Percentiles rank a stretch among this genome's conserved stretches.
Evolutionary conservation across 2,113 vertebrate species (phyloP).

Genomic region (Ptychochromis oligacanthus): DNA sequence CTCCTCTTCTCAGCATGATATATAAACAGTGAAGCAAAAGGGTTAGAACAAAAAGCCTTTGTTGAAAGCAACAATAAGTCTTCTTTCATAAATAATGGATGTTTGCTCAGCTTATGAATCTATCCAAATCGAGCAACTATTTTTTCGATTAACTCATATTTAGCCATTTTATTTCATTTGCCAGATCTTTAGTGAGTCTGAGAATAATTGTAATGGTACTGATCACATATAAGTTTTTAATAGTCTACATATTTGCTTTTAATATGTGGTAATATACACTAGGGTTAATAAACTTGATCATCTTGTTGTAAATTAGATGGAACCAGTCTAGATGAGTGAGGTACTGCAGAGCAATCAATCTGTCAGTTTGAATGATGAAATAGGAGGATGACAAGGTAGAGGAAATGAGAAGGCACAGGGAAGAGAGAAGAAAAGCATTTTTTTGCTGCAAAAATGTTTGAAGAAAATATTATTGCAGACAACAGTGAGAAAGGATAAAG

Average conservation of each 20-base stretch:
- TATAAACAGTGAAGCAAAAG: slow-evolving; percentile 24
- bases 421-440: background rate
- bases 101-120: slow-evolving; percentile 6
- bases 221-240: slow-evolving; percentile 17
- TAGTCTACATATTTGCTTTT: slow-evolving; percentile 4
- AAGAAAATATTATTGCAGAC: slow-evolving; percentile 18
- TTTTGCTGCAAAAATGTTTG: slow-evolving; percentile 1
- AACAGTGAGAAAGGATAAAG: slow-evolving; percentile 10
- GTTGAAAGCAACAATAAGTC: background rate
- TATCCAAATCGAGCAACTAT: slow-evolving; percentile 5
- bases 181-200: background rate
- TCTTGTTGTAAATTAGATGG: slow-evolving; percentile 41
- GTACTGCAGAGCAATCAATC: slow-evolving; percentile 48
- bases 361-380: slow-evolving; percentile 34
- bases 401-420: slow-evolving; percentile 35
- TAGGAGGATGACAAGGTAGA: slow-evolving; percentile 32
- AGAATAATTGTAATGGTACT: background rate
- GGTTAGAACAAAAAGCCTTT: slow-evolving; percentile 6
- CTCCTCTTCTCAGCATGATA: slow-evolving; percentile 31
- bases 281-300: slow-evolving; percentile 29
- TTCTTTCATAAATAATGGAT: slow-evolving; percentile 41
- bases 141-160: slow-evolving; percentile 3
- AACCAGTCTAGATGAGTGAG: slow-evolving; percentile 23
- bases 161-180: background rate
- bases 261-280: slow-evolving; percentile 28